A percentile compares a stretch with the other conserved stretches of the same genome.
phyloP scores from a whole-genome alignment of 2,113 vertebrate genomes.

The Oryzias melastigma region DNA sequence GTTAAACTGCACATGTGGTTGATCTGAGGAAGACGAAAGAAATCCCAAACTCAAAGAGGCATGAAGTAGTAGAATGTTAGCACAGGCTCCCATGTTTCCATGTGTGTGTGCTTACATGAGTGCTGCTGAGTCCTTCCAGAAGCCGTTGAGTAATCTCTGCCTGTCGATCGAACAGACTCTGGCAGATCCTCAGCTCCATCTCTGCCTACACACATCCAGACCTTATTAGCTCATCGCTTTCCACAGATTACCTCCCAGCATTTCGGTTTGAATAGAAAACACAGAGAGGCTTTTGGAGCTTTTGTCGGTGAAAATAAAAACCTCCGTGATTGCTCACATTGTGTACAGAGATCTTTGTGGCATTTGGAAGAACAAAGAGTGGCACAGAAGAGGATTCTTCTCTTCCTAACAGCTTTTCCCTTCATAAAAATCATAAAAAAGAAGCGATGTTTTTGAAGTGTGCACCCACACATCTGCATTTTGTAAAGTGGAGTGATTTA shows the following conservation, averaged over 20 bases:
- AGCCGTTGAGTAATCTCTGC: conserved; percentile 85
- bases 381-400: too few relatives aligned
- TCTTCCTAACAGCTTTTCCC: too few relatives aligned
- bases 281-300: background rate
- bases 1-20: conserved; percentile 91
- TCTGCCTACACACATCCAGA: conserved; percentile 82
- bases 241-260: conserved; percentile 9
- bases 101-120: conserved; percentile 80
- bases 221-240: background rate
- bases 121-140: conserved; percentile 88
- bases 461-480: too few relatives aligned
- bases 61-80: background rate
- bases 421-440: too few relatives aligned
- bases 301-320: too few relatives aligned
- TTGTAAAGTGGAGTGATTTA: too few relatives aligned
- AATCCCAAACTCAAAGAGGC: background rate
- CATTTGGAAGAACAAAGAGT: too few relatives aligned
- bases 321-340: too few relatives aligned
- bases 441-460: too few relatives aligned
- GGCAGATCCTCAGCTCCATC: conserved; percentile 88
- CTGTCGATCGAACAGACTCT: conserved; percentile 93
- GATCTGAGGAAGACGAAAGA: conserved; percentile 40
- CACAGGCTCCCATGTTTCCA: background rate
- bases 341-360: too few relatives aligned
- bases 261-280: background rate